Percentiles rank a stretch among this genome's conserved stretches.
phyloP scores from a whole-genome alignment of 2,888 invertebrate genomes.

The Cyclophora punctaria region DNA sequence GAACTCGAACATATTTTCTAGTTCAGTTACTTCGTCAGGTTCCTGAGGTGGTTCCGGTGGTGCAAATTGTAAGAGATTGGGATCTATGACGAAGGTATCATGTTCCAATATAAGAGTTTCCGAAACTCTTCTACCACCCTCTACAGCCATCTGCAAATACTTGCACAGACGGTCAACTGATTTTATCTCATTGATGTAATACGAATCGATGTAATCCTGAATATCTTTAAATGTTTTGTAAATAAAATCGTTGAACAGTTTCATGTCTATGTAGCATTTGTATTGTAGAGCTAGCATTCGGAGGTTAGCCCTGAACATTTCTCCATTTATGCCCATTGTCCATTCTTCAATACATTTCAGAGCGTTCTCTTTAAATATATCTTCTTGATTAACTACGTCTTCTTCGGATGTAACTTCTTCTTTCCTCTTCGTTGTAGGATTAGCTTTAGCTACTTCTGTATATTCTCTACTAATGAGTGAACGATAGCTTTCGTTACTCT shows the following conservation, averaged over 20 bases:
- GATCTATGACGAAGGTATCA: slow-evolving; percentile 66
- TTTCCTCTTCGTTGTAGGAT: slow-evolving; percentile 44
- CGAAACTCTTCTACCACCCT: slow-evolving; percentile 59
- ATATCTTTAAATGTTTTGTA: slow-evolving; percentile 60
- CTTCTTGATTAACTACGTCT: slow-evolving; percentile 37
- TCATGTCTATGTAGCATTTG: slow-evolving; percentile 56
- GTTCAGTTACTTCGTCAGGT: slow-evolving; percentile 27
- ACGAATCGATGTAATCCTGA: slow-evolving; percentile 56
- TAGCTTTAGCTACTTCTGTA: slow-evolving; percentile 47
- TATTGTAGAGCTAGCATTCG: slow-evolving; percentile 53
- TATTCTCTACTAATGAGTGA: slow-evolving; percentile 51
- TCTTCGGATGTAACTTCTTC: slow-evolving; percentile 42
- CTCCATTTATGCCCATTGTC: slow-evolving; percentile 72
- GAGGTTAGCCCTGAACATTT: slow-evolving; percentile 64
- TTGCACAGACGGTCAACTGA: slow-evolving; percentile 69
- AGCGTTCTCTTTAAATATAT: slow-evolving; percentile 51
- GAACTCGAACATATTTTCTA: slow-evolving; percentile 39
- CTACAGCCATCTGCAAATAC: slow-evolving; percentile 68
- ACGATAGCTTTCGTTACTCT: slow-evolving; percentile 45
- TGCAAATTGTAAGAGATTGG: slow-evolving; percentile 53
- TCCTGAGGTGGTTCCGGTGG: slow-evolving; percentile 23
- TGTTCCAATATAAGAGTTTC: slow-evolving; percentile 63
- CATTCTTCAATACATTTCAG: slow-evolving; percentile 74
- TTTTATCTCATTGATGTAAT: slow-evolving; percentile 58
- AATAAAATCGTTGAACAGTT: slow-evolving; percentile 57